Base-by-base conservation (phyloP, 2,888 invertebrate genomes). In the Orthosia incerta region DNA sequence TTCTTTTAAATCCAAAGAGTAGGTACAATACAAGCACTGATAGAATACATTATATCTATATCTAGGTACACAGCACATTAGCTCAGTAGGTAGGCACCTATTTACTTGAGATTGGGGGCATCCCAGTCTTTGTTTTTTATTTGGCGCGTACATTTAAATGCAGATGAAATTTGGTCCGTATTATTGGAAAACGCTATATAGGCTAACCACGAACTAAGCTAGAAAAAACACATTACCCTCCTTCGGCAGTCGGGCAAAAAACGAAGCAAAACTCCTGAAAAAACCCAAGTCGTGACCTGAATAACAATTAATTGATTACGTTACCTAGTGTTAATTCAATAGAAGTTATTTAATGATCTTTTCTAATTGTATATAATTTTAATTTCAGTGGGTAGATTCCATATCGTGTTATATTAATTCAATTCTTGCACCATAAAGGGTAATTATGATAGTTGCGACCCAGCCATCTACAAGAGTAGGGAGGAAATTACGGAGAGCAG, bases 141-240 rank as follows among this genome's bases (percentile, higher is more conserved):
- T n/a, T 31, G 39, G 53, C 23, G 13, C 13, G 39, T 20, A 26
- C 26, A 46, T 57, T 53, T 39, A 46, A 66, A 59, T n/a, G 46
- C n/a, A 53, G 51, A 60, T 60, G 12, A 60, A 39, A 59, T 55
- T 39, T 31, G n/a, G 60, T 75, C 15, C 23, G 18, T 11, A 55
- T 45, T 56, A 56, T 79, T 71, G 50, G 50, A 61, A 79, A 72
- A 71, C 60, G 26, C n/a, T 20, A 48, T 50, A 45, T 20, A 55
- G 9, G 56, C 55, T 61, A 45, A 31, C 61, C 50, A 57, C 60
- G 15, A 15, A 71, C 26, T 46, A 4, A 16, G 39, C 15, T 56
- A 39, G 23, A 11, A 12, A 60, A n/a, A n/a, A n/a, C n/a, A n/a
- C n/a, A n/a, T n/a, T n/a, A n/a, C n/a, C n/a, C n/a, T n/a, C n/a